phyloP scores from a whole-genome alignment of 2,888 invertebrate species.

The Meloe dianella region DNA sequence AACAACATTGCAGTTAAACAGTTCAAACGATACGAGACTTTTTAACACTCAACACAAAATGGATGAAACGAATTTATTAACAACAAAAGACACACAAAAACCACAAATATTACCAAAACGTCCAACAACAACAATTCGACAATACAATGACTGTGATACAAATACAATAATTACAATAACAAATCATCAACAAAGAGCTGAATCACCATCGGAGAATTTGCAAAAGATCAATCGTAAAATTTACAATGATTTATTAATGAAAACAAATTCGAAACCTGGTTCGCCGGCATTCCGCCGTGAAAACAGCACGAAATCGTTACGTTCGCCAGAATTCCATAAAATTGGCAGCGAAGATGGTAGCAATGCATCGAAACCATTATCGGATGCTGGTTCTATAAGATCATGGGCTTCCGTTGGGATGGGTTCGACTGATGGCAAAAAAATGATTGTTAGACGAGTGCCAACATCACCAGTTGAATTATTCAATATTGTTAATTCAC shows the following conservation, averaged over 20 bases:
- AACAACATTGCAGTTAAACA: slow-evolving; percentile 30
- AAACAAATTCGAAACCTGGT: slow-evolving; percentile 37
- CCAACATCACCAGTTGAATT: slow-evolving; percentile 86
- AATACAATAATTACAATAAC: slow-evolving; percentile 15
- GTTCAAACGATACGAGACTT: slow-evolving; percentile 14
- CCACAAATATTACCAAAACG: slow-evolving; percentile 30
- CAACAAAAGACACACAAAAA: slow-evolving; percentile 23
- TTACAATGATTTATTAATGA: slow-evolving; percentile 4
- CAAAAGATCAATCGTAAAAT: slow-evolving; percentile 28
- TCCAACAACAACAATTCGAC: slow-evolving; percentile 23
- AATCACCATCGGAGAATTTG: slow-evolving; percentile 42
- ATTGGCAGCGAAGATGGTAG: slow-evolving; percentile 64
- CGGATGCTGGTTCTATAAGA: slow-evolving; percentile 76
- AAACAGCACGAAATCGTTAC: slow-evolving; percentile 49
- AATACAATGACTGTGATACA: slow-evolving; percentile 36
- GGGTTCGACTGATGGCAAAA: slow-evolving; percentile 87
- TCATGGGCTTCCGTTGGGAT: slow-evolving; percentile 85
- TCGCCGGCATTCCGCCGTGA: slow-evolving; percentile 49
- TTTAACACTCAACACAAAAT: slow-evolving; percentile 21
- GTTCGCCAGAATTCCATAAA: slow-evolving; percentile 29
- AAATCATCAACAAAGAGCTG: slow-evolving; percentile 25
- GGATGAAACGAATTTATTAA: slow-evolving; percentile 32
- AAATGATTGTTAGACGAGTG: slow-evolving; percentile 82
- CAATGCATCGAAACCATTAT: slow-evolving; percentile 59
- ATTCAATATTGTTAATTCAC: slow-evolving; percentile 84